Evolutionary conservation across 2,113 vertebrate species (phyloP), one percentile per base, ranked within the genome.

Genomic region (Campylorhamphus procurvoides): DNA sequence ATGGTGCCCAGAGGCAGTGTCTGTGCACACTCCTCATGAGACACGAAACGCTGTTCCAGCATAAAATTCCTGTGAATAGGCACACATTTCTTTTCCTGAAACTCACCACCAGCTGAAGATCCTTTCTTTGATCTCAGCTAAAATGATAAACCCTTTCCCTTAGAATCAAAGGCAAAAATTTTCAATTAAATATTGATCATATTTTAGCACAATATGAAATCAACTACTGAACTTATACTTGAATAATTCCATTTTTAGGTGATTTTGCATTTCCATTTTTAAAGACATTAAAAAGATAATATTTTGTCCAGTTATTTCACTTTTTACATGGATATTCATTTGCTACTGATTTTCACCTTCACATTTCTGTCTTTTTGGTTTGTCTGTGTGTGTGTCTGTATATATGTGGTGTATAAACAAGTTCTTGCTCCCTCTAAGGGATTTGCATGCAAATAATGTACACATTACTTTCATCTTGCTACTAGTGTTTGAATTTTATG

Each of bases 1-100:
- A 62, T 60, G 46, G 14, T 84, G 42, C 74, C 74, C 0, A 0
- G 19, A 44, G 69, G 88, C 18, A 3, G 6, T 9, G 10, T 29
- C 64, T 53, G 8, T 91, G 29, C 53, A 69, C 0, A 3, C 13
- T 81, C 11, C 33, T 87, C 1, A 0, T 47, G 53, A 46, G n/a
- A 50, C 9, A 53, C 0, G 0, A 49, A 66, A 52, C 10, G 64
- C 7, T 6, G 5, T 27, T 47, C 35, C 44, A 37, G 23, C 11
- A 62, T 13, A 72, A 78, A 67, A 67, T 47, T 63, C 62, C n/a
- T 63, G 10, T 29, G 14, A 83, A 19, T 55, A 53, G 4, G 14
- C 25, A n/a, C 8, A 50, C 1, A 2, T 37, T 79, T 40, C 5
- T 79, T 50, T 39, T 72, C 4, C 19, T 69, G 40, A 73, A 89